Conservation (phyloP, 2,888 invertebrate genomes). For the Electrophaes corylata region DNA sequence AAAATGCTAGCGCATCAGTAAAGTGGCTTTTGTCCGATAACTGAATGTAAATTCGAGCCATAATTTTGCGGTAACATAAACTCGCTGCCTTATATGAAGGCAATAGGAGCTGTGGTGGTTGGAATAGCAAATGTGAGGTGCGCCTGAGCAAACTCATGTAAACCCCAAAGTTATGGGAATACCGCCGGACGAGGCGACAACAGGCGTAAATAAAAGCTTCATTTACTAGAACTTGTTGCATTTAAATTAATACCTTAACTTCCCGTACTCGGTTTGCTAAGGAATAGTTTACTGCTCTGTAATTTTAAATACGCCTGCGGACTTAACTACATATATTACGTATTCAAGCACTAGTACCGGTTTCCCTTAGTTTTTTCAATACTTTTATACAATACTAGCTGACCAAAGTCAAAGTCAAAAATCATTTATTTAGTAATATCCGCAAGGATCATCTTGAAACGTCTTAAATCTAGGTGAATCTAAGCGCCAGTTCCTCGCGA, state of each 20-base stretch:
- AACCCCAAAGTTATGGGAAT: constrained; percentile 49
- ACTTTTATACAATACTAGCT: too few relatives aligned
- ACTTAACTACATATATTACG: neutral
- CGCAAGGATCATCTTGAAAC: too few relatives aligned
- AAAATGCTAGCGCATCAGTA: constrained; percentile 31
- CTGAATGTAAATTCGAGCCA: constrained; percentile 37
- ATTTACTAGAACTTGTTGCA: constrained; percentile 50
- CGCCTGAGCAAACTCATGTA: constrained; percentile 47
- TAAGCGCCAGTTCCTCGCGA: too few relatives aligned
- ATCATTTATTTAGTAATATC: too few relatives aligned
- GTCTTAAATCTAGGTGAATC: too few relatives aligned
- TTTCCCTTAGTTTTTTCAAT: too few relatives aligned
- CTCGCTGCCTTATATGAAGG: constrained; percentile 38
- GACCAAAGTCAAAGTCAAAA: too few relatives aligned
- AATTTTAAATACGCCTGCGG: constrained; percentile 7
- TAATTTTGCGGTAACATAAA: constrained; percentile 40
- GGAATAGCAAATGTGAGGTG: constrained; percentile 40
- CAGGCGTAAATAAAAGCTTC: constrained; percentile 51
- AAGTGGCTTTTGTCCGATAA: constrained; percentile 36
- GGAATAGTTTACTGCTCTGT: constrained; percentile 22
- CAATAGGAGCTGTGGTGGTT: constrained; percentile 34
- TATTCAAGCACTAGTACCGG: neutral
- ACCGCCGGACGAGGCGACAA: constrained; percentile 38
- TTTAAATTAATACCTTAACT: constrained; percentile 45
- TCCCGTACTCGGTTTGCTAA: constrained; percentile 25